A percentile compares a stretch with the other conserved stretches of the same genome.
These are phyloP conservation scores for Trachelus stipa DNA, from an alignment of 2,888 invertebrate genomes.

Conservation along the genomic window DNA sequence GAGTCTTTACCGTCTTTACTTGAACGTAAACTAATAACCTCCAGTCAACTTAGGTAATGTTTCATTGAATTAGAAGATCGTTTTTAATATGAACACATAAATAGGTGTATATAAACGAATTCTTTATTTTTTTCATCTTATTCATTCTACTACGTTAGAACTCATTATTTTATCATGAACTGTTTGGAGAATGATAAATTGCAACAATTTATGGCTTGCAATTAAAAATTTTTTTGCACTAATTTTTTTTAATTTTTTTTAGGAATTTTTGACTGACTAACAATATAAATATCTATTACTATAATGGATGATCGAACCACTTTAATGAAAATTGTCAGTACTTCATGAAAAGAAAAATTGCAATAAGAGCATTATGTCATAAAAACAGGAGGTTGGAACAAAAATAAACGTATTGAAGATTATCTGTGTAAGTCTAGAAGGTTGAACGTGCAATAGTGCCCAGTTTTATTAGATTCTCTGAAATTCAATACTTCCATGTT, in stretches of 20 bases:
- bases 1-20: no score
- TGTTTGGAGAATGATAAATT: no score
- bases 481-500: slow-evolving; percentile 20
- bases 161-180: no score
- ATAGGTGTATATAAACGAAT: background rate
- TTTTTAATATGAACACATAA: background rate
- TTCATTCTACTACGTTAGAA: no score
- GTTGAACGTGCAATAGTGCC: slow-evolving; percentile 9
- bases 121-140: no score
- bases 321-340: background rate
- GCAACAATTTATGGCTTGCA: no score
- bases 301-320: background rate
- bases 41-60: background rate
- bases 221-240: no score
- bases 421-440: slow-evolving; percentile 13
- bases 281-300: background rate
- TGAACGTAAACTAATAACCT: background rate
- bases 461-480: slow-evolving; percentile 27
- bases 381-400: background rate
- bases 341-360: background rate
- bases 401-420: background rate
- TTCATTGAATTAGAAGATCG: background rate
- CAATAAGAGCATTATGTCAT: background rate
- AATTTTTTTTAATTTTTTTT: no score
- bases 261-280: background rate